A percentile compares a stretch with the other conserved stretches of the same genome.
phyloP scores from a whole-genome alignment of 2,797 vertebrate genomes.

The Mareca penelope region DNA sequence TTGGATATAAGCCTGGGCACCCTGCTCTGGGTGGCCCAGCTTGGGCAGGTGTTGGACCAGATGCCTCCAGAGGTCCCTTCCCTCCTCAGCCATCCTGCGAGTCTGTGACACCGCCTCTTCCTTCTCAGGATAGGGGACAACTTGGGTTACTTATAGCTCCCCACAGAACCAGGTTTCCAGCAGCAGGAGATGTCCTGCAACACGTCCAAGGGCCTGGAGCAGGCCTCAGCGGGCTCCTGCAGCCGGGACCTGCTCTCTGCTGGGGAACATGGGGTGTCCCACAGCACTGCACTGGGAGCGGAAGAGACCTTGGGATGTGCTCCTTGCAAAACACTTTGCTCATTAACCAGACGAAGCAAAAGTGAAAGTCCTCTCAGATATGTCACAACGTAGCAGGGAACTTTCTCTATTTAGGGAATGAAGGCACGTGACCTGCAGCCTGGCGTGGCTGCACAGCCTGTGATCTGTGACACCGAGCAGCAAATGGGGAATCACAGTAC shows the following conservation, averaged over 20 bases:
- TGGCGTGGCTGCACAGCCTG: background rate
- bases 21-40: background rate
- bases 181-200: background rate
- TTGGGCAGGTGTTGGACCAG: background rate
- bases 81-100: background rate
- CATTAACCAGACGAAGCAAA: background rate
- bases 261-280: background rate
- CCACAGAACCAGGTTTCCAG: background rate
- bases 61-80: background rate
- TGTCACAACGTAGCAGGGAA: background rate
- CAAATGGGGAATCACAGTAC: background rate
- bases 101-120: too few relatives aligned
- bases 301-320: background rate
- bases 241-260: rapidly evolving
- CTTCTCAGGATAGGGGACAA: background rate
- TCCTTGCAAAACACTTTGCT: background rate
- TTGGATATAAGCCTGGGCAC: background rate
- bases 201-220: rapidly evolving
- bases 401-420: background rate
- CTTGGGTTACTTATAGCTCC: background rate
- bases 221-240: background rate
- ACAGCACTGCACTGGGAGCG: background rate
- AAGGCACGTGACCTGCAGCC: background rate
- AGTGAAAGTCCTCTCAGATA: rapidly evolving
- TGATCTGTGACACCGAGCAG: background rate